phyloP scores from a whole-genome alignment of 2,888 invertebrate species.

The Torymus texanus region DNA sequence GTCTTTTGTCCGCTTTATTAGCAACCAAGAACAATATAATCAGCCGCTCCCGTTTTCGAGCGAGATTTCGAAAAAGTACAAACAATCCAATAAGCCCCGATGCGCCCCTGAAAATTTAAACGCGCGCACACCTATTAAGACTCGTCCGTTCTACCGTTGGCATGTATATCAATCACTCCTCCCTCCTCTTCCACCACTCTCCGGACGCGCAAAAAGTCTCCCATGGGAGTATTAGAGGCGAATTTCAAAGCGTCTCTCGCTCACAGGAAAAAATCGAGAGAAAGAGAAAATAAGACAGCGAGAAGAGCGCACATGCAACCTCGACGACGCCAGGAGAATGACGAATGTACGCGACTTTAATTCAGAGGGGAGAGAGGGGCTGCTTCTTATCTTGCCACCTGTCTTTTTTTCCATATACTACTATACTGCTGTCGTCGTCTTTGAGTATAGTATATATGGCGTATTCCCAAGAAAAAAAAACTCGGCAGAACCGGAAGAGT shows the following conservation, averaged over 20 bases:
- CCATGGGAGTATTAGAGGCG: constrained; percentile 35
- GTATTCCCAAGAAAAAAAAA: too few relatives aligned
- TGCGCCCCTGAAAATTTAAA: not conserved
- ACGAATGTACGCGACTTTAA: constrained; percentile 37
- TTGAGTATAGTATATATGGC: too few relatives aligned
- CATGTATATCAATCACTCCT: constrained; percentile 33
- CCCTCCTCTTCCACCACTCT: not conserved
- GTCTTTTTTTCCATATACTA: too few relatives aligned
- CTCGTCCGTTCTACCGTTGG: not conserved
- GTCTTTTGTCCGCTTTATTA: too few relatives aligned
- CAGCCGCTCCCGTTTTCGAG: too few relatives aligned
- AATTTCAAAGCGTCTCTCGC: constrained; percentile 18
- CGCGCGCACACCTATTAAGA: not conserved
- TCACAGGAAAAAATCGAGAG: constrained; percentile 9
- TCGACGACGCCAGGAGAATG: constrained; percentile 36
- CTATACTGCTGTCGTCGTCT: too few relatives aligned
- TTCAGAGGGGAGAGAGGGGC: not conserved
- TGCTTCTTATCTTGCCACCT: too few relatives aligned
- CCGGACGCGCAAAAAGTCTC: constrained; percentile 1
- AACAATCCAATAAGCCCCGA: too few relatives aligned
- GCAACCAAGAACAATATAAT: too few relatives aligned
- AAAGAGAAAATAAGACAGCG: constrained; percentile 4
- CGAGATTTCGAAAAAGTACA: constrained; percentile 13
- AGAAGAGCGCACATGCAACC: not conserved
- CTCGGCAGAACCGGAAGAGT: too few relatives aligned